Evolutionary conservation across 2,888 invertebrate genomes (phyloP).

Genomic region (Helicoverpa assulta): DNA sequence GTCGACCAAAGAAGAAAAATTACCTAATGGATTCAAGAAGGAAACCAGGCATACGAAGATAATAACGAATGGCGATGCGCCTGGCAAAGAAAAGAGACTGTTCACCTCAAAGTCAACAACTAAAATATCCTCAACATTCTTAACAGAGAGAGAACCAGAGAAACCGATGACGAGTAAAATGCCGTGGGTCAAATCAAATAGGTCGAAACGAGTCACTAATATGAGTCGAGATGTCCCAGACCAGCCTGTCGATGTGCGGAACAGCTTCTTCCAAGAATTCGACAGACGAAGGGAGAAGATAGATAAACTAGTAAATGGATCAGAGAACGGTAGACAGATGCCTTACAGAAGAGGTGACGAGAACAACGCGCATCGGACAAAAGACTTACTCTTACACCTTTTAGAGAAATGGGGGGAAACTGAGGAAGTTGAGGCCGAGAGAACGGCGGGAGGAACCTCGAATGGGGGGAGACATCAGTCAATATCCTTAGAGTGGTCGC

Average conservation of each 20-base stretch:
- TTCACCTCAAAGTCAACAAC: constrained; percentile 85
- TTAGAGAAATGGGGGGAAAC: constrained; percentile 94
- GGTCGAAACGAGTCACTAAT: constrained; percentile 92
- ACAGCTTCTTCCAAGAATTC: constrained; percentile 88
- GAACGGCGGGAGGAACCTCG: constrained; percentile 89
- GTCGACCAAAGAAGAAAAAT: constrained; percentile 78
- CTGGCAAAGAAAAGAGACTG: constrained; percentile 76
- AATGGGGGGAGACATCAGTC: constrained; percentile 91
- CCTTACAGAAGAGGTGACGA: constrained; percentile 88
- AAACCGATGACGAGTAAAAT: constrained; percentile 88
- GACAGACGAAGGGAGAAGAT: constrained; percentile 85
- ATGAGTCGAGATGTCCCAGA: constrained; percentile 94
- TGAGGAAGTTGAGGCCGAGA: constrained; percentile 83
- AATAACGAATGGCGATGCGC: constrained; percentile 79
- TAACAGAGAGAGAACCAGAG: constrained; percentile 82
- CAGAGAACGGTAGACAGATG: constrained; percentile 82
- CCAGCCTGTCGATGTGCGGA: constrained; percentile 90
- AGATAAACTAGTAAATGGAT: constrained; percentile 83
- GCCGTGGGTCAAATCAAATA: constrained; percentile 87
- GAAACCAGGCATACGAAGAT: constrained; percentile 78
- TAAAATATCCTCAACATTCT: constrained; percentile 81
- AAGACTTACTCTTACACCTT: constrained; percentile 93
- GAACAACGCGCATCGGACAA: constrained; percentile 92
- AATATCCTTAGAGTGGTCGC: constrained; percentile 94
- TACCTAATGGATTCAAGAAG: constrained; percentile 81